These are phyloP conservation scores for Melanerpes aurifrons DNA, from an alignment of 2,113 vertebrate genomes.

Conservation along the genomic window DNA sequence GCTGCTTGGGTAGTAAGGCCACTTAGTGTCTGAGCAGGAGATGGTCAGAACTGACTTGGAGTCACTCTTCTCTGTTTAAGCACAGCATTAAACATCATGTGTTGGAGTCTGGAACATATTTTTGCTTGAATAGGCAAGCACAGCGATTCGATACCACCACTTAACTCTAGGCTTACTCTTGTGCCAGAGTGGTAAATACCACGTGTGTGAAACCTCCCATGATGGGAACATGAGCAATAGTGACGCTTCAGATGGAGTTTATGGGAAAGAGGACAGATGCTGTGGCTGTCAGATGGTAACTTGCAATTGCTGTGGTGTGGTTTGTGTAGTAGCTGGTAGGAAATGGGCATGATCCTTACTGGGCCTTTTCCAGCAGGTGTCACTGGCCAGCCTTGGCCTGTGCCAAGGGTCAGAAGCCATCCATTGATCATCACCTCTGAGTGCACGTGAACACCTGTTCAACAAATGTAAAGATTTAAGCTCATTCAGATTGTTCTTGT, in stretches of 20 bases:
- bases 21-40: not conserved
- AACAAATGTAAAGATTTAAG: not conserved
- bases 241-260: not conserved
- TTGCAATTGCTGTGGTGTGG: not conserved
- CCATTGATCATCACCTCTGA: not conserved
- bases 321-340: not conserved
- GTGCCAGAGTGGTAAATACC: not conserved
- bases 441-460: not conserved
- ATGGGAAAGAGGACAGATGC: not conserved
- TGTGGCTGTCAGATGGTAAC: not conserved
- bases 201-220: not conserved
- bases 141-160: not conserved
- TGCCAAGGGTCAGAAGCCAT: not conserved
- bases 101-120: not conserved
- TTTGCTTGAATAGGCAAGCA: not conserved
- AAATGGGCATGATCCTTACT: fast-evolving
- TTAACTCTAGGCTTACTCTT: not conserved
- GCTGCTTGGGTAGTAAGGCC: not conserved
- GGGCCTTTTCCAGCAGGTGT: not conserved
- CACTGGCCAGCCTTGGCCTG: not conserved
- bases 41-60: not conserved
- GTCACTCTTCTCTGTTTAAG: not conserved
- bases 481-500: not conserved
- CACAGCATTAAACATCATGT: not conserved
- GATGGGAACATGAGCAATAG: not conserved